Base-by-base conservation (phyloP, 2,797 vertebrate genomes). In the Pteropus rufus region DNA sequence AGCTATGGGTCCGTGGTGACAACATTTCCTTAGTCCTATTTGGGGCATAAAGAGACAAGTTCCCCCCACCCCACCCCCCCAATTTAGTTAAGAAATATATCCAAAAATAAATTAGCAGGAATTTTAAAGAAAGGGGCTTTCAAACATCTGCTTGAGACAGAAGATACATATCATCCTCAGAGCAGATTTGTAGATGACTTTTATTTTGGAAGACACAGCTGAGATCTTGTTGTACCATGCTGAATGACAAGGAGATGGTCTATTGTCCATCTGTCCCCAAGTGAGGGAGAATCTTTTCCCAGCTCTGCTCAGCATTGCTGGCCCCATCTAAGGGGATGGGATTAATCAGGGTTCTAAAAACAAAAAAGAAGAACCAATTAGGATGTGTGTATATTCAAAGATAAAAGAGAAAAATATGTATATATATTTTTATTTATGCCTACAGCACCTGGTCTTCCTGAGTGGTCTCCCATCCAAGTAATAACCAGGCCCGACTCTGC, bases 121-220 rank as follows among this genome's bases (percentile, higher is more conserved):
- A 75, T 92, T n/a, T 52, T 46, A 41, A 60, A 77, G 58, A 62
- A 91, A 56, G 49, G 16, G 67, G 36, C 31, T 86, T 79, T 80
- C 8, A 14, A 70, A 56, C 21, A 46, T 56, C 26, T 62, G 16
- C 31, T 73, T 31, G 46, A 82, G 75, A 36, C 52, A 84, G 46
- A 86, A 44, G n/a, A 36, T 52, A 10, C 15, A 10, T 2, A 1
- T 23, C 23, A 2, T 54, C 60, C 11, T 65, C 76, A 54, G 4
- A 65, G 34, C 5, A n/a, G 49, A 19, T 64, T 65, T 46, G 19
- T 36, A 70, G 39, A 52, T 23, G 19, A 58, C 19, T 72, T 58
- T 75, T 73, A 54, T 76, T 87, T 75, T 14, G 7, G 76, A 84
- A 84, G 65, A 26, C 9, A 10, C n/a, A 21, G 2, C 4, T 4